Evolutionary conservation across 2,888 invertebrate species (phyloP), one percentile per base, ranked within the genome.

Genomic region (Euzophera pinguis): DNA sequence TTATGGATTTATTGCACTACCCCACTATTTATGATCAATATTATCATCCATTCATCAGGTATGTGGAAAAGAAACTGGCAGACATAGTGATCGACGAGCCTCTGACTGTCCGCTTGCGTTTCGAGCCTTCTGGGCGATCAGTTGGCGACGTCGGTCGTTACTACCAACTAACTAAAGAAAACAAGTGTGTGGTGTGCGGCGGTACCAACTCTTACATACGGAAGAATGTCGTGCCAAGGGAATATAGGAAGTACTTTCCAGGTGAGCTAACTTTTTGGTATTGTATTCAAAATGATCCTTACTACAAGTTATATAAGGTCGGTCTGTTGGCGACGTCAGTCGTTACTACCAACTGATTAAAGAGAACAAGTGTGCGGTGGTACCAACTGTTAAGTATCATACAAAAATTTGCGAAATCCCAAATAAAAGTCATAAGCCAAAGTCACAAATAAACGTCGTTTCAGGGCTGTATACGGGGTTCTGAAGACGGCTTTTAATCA

Each of bases 331-430:
- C 8, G 93, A 93, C 58, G 93, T 92, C 22, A 94, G 94, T n/a
- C 89, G 92, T 45, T 96, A 94, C 79, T 96, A 96, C 73, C 92
- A 93, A 56, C 91, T 92, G 48, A 87, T 91, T 2, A 95, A 96
- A 69, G 90, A 93, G 58, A 96, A 96, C 78, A 91, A 91, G 41
- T 96, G 96, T 72, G 96, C 72, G 96, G 96, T 0, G 73, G 81
- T 6, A 78, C 79, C 0, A 92, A 95, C 60, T 92, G 93, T 0
- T 95, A 93, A 67, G 92, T 95, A 52, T 83, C 94, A 14, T 96
- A 97, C 79, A 94, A 95, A 64, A 92, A 96, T n/a, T 94, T 97
- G 32, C 96, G n/a, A n/a, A n/a, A n/a, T n/a, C n/a, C n/a, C n/a
- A n/a, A n/a, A n/a, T n/a, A n/a, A n/a, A n/a, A n/a, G n/a, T n/a